A percentile compares a stretch with the other conserved stretches of the same genome.
Evolutionary conservation across 2,797 vertebrate genomes (phyloP).

Genomic region (Mormyrops attenuatus): DNA sequence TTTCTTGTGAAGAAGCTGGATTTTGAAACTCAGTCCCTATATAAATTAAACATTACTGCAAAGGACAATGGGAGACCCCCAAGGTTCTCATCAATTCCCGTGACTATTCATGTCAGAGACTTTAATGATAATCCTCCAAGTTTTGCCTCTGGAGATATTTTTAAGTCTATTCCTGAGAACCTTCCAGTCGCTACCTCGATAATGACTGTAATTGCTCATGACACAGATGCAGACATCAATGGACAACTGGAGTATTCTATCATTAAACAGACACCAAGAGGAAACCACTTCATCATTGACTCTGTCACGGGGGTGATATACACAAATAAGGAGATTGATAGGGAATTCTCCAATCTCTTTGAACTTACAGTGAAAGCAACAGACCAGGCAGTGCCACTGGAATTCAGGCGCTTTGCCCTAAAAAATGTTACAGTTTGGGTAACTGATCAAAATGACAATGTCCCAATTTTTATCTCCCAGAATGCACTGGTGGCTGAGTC

Average conservation of each 20-base stretch:
- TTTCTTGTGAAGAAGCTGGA: slow-evolving; percentile 90
- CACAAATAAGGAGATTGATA: slow-evolving; percentile 81
- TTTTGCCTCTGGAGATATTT: slow-evolving; percentile 87
- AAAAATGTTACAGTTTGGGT: slow-evolving; percentile 95
- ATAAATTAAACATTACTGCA: slow-evolving; percentile 88
- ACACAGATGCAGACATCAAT: slow-evolving; percentile 93
- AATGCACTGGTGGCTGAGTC: slow-evolving; percentile 88
- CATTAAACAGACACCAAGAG: slow-evolving; percentile 84
- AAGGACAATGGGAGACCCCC: slow-evolving; percentile 85
- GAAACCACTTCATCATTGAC: slow-evolving; percentile 83
- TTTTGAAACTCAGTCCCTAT: slow-evolving; percentile 88
- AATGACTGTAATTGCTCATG: slow-evolving; percentile 79
- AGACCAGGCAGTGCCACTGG: slow-evolving; percentile 84
- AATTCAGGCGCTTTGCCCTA: slow-evolving; percentile 80
- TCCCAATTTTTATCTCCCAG: slow-evolving; percentile 83
- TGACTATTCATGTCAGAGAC: slow-evolving; percentile 88
- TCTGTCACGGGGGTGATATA: slow-evolving; percentile 74
- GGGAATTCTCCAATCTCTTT: slow-evolving; percentile 92
- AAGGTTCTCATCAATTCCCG: slow-evolving; percentile 82
- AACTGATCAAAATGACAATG: slow-evolving; percentile 89
- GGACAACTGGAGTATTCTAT: slow-evolving; percentile 86
- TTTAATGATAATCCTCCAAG: slow-evolving; percentile 94
- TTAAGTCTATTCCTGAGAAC: slow-evolving; percentile 92
- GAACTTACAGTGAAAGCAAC: slow-evolving; percentile 90
- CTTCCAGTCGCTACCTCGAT: slow-evolving; percentile 82